Percentiles rank a stretch among this genome's conserved stretches.
Conservation (phyloP, 37 sponge, comb jelly and placozoan genomes). For the Cladorhizidae sp. region DNA sequence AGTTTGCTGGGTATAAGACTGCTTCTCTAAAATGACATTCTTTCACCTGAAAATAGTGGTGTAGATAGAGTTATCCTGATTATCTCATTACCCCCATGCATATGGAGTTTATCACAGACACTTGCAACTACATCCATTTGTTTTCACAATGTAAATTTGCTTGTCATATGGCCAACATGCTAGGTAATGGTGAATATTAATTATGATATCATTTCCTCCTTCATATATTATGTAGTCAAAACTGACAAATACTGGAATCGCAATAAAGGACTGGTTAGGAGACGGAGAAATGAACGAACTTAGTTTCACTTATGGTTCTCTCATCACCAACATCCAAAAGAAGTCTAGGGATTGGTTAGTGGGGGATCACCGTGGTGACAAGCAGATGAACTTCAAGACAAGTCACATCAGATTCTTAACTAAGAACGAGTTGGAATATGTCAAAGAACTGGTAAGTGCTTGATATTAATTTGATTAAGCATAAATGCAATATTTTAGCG, state of each 20-base stretch:
- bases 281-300: slow-evolving; percentile 51
- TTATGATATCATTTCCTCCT: background rate
- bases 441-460: slow-evolving; percentile 63
- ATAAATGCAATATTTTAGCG: background rate
- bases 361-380: slow-evolving; percentile 71
- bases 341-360: slow-evolving; percentile 27
- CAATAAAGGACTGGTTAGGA: slow-evolving; percentile 47
- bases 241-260: slow-evolving; percentile 54
- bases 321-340: slow-evolving; percentile 57
- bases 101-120: too few relatives aligned
- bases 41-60: too few relatives aligned
- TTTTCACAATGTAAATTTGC: too few relatives aligned
- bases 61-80: too few relatives aligned
- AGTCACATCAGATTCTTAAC: slow-evolving; percentile 45
- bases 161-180: too few relatives aligned
- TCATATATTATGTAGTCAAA: slow-evolving; percentile 24
- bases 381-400: slow-evolving; percentile 55
- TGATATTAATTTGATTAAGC: background rate
- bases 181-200: too few relatives aligned
- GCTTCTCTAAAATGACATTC: too few relatives aligned
- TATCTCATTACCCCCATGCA: too few relatives aligned
- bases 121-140: too few relatives aligned
- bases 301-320: slow-evolving; percentile 48
- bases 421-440: slow-evolving; percentile 56
- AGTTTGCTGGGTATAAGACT: too few relatives aligned